Evolutionary conservation across 1,140 invertebrate species (phyloP).

Genomic region (Periplaneta americana): DNA sequence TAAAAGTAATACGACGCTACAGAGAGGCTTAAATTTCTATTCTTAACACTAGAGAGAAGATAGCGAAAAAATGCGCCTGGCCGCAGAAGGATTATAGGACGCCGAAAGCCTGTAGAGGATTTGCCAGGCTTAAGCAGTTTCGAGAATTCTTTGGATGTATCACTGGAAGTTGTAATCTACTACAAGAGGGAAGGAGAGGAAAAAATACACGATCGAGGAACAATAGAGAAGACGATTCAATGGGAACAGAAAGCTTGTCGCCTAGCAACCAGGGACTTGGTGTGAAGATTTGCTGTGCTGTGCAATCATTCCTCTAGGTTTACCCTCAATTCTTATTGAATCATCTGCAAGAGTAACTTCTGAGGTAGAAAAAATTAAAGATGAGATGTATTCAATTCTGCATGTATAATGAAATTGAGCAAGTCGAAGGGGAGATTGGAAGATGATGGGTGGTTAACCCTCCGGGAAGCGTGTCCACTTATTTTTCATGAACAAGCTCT

Average conservation of each 20-base stretch:
- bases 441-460: too few species aligned
- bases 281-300: too few species aligned
- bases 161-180: not conserved
- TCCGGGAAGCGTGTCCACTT: too few species aligned
- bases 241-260: not conserved
- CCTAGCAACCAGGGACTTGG: not conserved
- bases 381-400: too few species aligned
- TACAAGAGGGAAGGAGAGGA: too few species aligned
- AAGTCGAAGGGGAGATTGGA: too few species aligned
- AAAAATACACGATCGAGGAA: not conserved
- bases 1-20: not conserved
- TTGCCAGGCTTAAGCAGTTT: not conserved
- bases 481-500: too few species aligned
- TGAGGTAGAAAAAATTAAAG: too few species aligned
- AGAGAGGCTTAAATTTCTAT: not conserved
- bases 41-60: not conserved
- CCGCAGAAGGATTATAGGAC: not conserved
- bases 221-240: not conserved
- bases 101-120: not conserved
- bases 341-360: too few species aligned
- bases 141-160: not conserved
- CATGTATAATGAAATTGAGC: too few species aligned
- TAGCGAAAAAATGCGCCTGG: not conserved
- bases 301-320: too few species aligned
- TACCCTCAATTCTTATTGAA: too few species aligned